phyloP scores from a whole-genome alignment of 2,113 vertebrate genomes.

The Heterotilapia buettikoferi region DNA sequence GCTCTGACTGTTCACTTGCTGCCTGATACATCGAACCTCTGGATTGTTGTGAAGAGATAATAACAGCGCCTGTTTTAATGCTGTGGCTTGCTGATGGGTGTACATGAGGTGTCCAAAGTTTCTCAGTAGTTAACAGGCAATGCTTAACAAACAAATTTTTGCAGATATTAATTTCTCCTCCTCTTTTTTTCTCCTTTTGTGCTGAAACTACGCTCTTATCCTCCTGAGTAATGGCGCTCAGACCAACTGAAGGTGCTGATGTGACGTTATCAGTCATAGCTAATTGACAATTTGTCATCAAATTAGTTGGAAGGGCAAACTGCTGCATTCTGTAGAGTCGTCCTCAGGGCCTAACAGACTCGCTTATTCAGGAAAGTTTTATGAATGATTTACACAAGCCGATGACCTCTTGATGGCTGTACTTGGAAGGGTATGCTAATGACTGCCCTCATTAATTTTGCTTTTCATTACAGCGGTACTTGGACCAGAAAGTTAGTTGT shows the following conservation, averaged over 20 bases:
- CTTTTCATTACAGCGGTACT: not conserved
- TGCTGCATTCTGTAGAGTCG: not conserved
- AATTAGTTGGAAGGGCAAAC: slow-evolving; percentile 44
- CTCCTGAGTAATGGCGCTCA: not conserved
- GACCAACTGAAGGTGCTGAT: slow-evolving; percentile 23
- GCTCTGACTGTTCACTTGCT: not conserved
- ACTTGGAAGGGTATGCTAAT: slow-evolving; percentile 1
- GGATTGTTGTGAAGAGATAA: not conserved
- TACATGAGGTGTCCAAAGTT: not conserved
- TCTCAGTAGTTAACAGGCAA: not conserved
- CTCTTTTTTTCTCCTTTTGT: not conserved
- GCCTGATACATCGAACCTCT: not conserved
- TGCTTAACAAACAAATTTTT: not conserved
- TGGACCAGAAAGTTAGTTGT: not conserved
- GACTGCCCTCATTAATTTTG: slow-evolving; percentile 27
- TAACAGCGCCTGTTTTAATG: not conserved
- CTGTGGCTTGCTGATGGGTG: not conserved
- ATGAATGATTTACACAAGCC: slow-evolving; percentile 8
- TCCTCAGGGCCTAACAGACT: not conserved
- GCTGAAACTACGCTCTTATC: not conserved
- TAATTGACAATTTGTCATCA: slow-evolving; percentile 51
- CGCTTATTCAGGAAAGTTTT: slow-evolving; percentile 18
- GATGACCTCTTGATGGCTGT: slow-evolving; percentile 16
- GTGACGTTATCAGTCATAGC: slow-evolving; percentile 30
- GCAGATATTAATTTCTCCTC: not conserved